Base-by-base conservation (phyloP, 2,888 invertebrate genomes). In the Poecilus cupreus region DNA sequence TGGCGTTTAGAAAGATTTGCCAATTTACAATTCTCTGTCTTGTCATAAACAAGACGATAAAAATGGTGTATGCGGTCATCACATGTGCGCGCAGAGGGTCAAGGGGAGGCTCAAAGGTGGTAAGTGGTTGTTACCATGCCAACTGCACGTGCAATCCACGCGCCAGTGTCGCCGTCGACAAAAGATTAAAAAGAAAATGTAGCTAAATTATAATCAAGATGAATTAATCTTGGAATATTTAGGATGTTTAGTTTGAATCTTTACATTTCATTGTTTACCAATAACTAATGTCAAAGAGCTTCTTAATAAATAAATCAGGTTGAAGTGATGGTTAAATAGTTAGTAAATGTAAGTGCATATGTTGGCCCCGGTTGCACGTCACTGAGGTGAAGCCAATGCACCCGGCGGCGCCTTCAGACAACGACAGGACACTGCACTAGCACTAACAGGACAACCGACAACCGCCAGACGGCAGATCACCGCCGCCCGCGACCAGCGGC, bases 381-480 rank as follows among this genome's bases (percentile, higher is more conserved):
- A 32, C n/a, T 24, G 60, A 11, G 13, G 26, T 24, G 60, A 26
- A 24, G 60, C 22, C 60, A 60, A 60, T 60, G 60, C 60, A 60
- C 60, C 60, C 43, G 43, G 43, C 43, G 43, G 43, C 43, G 43
- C 13, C 43, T 11, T 43, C n/a, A 43, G 43, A 13, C 43, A 43
- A n/a, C 3, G n/a, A 60, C 60, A 60, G 24, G 26, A 26, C 60
- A 60, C 60, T 54, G 54, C 60, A 60, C 24, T 26, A 60, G 60
- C 32, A 32, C 26, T 60, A 60, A 60, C 64, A 68, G 64, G 64
- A 37, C 39, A 68, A 37, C 37, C 32, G 37, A 11, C 64, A 68
- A 13, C 51, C 18, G 37, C 64, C 39, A 68, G 64, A 68, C 64
- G 64, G 51, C 37, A 68, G 64, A 16, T 13, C 32, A 68, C 5